Evolutionary conservation across 2,888 invertebrate genomes (phyloP).

Genomic region (Polylopha cassiicola): DNA sequence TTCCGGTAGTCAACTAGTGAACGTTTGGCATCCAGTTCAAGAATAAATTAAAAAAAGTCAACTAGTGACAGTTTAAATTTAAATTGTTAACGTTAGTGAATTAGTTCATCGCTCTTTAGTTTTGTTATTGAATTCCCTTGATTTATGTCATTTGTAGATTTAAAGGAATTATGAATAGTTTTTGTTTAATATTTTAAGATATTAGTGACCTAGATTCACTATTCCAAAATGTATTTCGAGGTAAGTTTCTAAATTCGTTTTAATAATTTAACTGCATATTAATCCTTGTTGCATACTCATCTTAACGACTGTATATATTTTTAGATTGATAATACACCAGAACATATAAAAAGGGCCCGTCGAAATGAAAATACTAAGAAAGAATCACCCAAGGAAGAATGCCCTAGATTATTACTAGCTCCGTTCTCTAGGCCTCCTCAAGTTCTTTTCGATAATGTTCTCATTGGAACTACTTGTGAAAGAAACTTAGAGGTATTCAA

Average conservation of each 20-base stretch:
- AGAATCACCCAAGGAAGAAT: conserved; percentile 59
- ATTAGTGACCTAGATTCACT: neutral
- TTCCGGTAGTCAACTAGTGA: too few relatives aligned
- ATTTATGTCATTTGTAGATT: too few relatives aligned
- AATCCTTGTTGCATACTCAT: neutral
- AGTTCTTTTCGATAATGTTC: conserved; percentile 82
- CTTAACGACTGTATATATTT: conserved; percentile 15
- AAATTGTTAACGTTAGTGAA: too few relatives aligned
- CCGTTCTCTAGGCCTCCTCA: conserved; percentile 82
- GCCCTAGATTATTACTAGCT: conserved; percentile 75
- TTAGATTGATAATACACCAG: conserved; percentile 72
- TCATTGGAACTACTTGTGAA: conserved; percentile 73
- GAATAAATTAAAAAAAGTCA: too few relatives aligned
- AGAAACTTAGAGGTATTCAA: conserved; percentile 77
- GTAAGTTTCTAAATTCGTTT: conserved; percentile 32
- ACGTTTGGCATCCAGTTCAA: too few relatives aligned
- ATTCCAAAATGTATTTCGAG: conserved; percentile 50
- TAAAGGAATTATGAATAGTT: neutral
- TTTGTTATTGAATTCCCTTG: too few relatives aligned
- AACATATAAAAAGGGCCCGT: conserved; percentile 54
- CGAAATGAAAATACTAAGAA: conserved; percentile 45
- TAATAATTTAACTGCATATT: neutral
- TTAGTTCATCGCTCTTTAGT: too few relatives aligned
- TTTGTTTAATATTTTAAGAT: conserved; percentile 4
- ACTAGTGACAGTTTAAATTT: too few relatives aligned